phyloP scores from a whole-genome alignment of 2,113 vertebrate species.

The Felis chaus region DNA sequence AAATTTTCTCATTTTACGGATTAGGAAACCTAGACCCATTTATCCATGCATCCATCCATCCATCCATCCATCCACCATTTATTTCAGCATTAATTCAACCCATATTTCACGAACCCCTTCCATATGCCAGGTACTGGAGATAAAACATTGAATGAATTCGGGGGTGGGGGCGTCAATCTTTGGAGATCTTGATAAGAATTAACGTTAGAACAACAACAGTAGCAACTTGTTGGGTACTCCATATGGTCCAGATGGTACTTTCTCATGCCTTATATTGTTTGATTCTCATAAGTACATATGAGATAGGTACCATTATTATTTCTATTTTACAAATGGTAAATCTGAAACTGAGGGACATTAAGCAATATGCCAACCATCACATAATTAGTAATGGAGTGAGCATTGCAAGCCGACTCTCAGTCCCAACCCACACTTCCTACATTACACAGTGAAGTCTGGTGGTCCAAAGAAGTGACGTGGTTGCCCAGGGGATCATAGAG shows the following conservation, averaged over 20 bases:
- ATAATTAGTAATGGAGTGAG: background rate
- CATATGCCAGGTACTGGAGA: background rate
- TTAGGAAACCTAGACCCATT: background rate
- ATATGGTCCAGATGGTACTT: background rate
- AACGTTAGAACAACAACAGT: background rate
- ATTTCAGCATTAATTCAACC: background rate
- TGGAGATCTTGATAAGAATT: background rate
- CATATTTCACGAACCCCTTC: background rate
- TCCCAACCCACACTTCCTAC: background rate
- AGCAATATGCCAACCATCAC: background rate
- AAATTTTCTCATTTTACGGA: background rate
- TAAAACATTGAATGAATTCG: background rate
- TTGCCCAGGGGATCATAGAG: background rate
- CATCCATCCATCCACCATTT: background rate
- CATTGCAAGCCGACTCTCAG: background rate
- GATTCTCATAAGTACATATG: background rate
- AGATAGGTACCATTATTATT: background rate
- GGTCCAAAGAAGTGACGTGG: background rate
- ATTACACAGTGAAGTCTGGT: background rate
- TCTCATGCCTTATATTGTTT: background rate
- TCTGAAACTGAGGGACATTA: background rate
- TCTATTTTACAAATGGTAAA: background rate
- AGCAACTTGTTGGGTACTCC: background rate
- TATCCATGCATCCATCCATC: background rate
- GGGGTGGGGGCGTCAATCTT: background rate